phyloP scores from a whole-genome alignment of 2,888 invertebrate genomes.

The Phalangium opilio region DNA sequence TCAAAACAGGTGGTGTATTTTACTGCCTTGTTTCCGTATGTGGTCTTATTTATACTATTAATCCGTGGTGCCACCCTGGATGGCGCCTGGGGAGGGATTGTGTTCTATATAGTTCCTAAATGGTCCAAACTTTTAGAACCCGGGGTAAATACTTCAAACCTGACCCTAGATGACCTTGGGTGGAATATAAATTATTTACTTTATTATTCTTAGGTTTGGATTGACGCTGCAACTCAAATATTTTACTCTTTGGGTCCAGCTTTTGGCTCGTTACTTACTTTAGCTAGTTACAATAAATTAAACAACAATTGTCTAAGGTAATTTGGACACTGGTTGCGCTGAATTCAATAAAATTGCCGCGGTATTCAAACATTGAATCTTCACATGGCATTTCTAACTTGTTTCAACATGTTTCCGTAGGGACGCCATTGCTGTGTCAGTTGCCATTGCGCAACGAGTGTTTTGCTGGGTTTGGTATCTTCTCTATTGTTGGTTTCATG shows the following conservation, averaged over 20 bases:
- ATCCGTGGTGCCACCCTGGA: constrained; percentile 20
- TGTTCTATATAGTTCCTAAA: constrained; percentile 83
- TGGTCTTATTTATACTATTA: constrained; percentile 19
- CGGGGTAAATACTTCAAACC: constrained; percentile 48
- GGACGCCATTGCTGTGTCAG: constrained; percentile 56
- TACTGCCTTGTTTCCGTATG: constrained; percentile 22
- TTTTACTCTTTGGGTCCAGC: constrained; percentile 23
- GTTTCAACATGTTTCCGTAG: too few relatives aligned
- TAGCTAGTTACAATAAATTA: constrained; percentile 23
- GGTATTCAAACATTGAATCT: too few relatives aligned
- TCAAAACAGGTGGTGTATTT: constrained; percentile 19
- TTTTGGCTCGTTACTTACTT: constrained; percentile 22
- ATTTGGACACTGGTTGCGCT: background rate
- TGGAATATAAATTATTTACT: too few relatives aligned
- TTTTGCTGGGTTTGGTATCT: constrained; percentile 66
- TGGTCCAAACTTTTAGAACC: constrained; percentile 73
- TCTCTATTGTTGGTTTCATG: constrained; percentile 62
- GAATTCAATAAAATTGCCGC: too few relatives aligned
- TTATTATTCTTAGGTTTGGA: constrained; percentile 21
- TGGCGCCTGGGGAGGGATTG: constrained; percentile 80
- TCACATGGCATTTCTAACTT: too few relatives aligned
- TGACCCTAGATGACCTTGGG: too few relatives aligned
- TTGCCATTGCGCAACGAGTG: constrained; percentile 57
- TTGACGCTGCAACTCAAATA: constrained; percentile 25
- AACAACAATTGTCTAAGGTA: constrained; percentile 20